Percentiles rank a stretch among this genome's conserved stretches.
Conservation (phyloP, 92 coral and sea anemone species). For the Epizoanthus ramosus region DNA sequence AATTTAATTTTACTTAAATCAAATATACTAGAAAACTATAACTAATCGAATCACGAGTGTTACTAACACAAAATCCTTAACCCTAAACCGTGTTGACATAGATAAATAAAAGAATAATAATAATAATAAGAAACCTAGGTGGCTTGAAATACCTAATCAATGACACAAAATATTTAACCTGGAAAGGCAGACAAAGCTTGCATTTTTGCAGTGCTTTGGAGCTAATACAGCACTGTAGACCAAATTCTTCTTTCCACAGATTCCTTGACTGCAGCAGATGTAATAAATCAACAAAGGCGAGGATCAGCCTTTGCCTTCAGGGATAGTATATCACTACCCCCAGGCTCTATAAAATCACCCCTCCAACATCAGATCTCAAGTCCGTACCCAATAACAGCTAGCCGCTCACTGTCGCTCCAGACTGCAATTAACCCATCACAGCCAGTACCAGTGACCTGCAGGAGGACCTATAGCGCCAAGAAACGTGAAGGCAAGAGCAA, state of each 20-base stretch:
- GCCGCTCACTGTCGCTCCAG: slow-evolving; percentile 82
- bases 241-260: slow-evolving; percentile 44
- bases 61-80: background rate
- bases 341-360: slow-evolving; percentile 55
- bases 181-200: background rate
- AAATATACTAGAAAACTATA: background rate
- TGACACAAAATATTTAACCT: background rate
- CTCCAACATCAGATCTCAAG: slow-evolving; percentile 70
- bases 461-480: slow-evolving; percentile 91
- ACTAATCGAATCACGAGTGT: background rate
- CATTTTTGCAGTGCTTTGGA: background rate
- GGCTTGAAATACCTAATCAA: background rate
- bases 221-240: background rate
- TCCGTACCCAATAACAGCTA: slow-evolving; percentile 63
- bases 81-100: background rate
- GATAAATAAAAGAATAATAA: slow-evolving; percentile 10
- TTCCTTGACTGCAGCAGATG: slow-evolving; percentile 63
- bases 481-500: slow-evolving; percentile 94
- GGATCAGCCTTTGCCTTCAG: slow-evolving; percentile 66
- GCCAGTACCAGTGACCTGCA: slow-evolving; percentile 61
- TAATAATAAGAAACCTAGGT: too few relatives aligned
- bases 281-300: slow-evolving; percentile 70
- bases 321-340: slow-evolving; percentile 45
- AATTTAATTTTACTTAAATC: too few relatives aligned
- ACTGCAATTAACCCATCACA: slow-evolving; percentile 67